These are phyloP conservation scores for Aporophyla lueneburgensis DNA, from an alignment of 2,888 invertebrate species.

Conservation along the genomic window DNA sequence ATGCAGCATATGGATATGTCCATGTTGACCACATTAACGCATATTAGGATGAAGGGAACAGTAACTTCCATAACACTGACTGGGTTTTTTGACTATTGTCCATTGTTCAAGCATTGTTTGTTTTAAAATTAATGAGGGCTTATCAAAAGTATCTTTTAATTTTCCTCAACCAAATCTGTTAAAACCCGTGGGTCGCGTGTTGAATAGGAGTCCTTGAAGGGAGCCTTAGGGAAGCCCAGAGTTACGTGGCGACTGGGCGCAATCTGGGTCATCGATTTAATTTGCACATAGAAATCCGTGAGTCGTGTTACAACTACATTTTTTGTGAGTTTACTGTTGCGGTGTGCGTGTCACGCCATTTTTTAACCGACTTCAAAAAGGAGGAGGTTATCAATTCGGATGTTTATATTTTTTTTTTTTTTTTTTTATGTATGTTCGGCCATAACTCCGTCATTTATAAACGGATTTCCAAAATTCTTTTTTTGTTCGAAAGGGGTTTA, in stretches of 20 bases:
- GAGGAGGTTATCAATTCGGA: too few relatives aligned
- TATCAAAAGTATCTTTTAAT: constrained; percentile 18
- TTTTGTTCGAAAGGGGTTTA: too few relatives aligned
- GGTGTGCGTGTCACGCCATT: not conserved
- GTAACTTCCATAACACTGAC: not conserved
- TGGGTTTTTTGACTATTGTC: constrained; percentile 25
- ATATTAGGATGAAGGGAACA: not conserved
- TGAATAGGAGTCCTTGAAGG: constrained; percentile 80
- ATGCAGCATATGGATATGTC: not conserved
- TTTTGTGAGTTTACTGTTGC: not conserved
- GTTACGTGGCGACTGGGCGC: constrained; percentile 72
- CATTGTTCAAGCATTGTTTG: constrained; percentile 8
- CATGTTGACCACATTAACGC: not conserved
- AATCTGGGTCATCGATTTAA: constrained; percentile 85
- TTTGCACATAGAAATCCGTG: constrained; percentile 73
- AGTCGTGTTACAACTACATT: constrained; percentile 61
- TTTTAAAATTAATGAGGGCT: constrained; percentile 6
- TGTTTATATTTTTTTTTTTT: too few relatives aligned
- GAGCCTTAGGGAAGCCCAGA: constrained; percentile 86
- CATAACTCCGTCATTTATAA: too few relatives aligned
- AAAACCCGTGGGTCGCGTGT: constrained; percentile 46
- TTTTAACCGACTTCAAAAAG: too few relatives aligned
- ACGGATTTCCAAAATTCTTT: too few relatives aligned
- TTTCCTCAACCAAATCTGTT: constrained; percentile 47
- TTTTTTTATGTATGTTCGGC: too few relatives aligned